phyloP scores from a whole-genome alignment of 2,113 vertebrate species.

The Glareola pratincola region DNA sequence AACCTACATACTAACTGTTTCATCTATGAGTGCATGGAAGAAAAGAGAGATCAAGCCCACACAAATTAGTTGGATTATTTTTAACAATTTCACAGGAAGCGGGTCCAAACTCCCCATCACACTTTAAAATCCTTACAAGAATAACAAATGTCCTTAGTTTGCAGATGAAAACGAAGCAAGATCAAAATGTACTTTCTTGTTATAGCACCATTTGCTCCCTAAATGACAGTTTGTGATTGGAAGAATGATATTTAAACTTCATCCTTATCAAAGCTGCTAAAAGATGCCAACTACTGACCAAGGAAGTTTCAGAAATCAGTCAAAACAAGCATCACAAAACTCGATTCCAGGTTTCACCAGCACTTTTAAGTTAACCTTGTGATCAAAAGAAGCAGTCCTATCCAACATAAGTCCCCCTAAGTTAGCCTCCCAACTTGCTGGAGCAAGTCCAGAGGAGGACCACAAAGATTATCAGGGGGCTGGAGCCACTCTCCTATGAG shows the following conservation, averaged over 20 bases:
- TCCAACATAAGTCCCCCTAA: neutral
- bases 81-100: neutral
- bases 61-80: neutral
- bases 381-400: neutral
- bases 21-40: neutral
- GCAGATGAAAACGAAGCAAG: neutral
- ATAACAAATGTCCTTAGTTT: neutral
- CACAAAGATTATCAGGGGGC: neutral
- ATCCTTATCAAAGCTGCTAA: neutral
- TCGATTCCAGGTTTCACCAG: neutral
- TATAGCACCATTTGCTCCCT: neutral
- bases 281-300: neutral
- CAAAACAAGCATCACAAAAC: neutral
- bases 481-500: neutral
- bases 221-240: neutral
- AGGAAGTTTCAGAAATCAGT: neutral
- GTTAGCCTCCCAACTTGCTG: neutral
- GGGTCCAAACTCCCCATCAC: neutral
- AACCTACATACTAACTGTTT: neutral
- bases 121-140: neutral
- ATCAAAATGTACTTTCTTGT: neutral
- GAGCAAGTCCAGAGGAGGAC: neutral
- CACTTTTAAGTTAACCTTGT: neutral
- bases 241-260: neutral
- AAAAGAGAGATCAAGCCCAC: neutral